A percentile compares a stretch with the other conserved stretches of the same genome.
These are phyloP conservation scores for Machaerirhynchus nigripectus DNA, from an alignment of 2,113 vertebrate species.

Conservation along the genomic window DNA sequence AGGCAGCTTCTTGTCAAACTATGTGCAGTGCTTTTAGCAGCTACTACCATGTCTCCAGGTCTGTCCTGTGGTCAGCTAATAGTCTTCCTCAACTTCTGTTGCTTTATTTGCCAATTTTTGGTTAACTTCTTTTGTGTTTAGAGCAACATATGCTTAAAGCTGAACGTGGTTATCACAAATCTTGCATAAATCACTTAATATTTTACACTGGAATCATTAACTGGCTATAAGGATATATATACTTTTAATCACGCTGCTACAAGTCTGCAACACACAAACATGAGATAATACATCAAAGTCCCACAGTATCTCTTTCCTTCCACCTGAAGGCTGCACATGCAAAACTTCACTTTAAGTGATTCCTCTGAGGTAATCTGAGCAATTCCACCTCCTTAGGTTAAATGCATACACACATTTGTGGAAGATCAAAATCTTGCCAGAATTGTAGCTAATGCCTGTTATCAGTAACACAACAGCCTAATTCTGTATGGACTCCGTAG, in stretches of 20 bases:
- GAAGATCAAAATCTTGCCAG: neutral
- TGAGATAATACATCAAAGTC: neutral
- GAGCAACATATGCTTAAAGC: neutral
- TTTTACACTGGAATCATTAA: neutral
- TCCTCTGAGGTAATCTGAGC: neutral
- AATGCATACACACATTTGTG: neutral
- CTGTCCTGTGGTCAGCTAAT: neutral
- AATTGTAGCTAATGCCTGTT: neutral
- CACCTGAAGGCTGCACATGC: neutral
- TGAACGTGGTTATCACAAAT: neutral
- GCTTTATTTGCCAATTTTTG: neutral
- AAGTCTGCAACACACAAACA: neutral
- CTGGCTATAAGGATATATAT: neutral
- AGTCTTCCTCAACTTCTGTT: neutral
- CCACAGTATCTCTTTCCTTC: neutral
- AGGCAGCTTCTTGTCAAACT: neutral
- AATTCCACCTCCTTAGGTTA: neutral
- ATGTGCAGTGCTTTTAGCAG: neutral
- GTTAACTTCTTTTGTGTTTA: neutral
- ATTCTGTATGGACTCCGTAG: neutral
- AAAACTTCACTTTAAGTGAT: neutral
- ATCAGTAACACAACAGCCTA: neutral
- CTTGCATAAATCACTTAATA: neutral
- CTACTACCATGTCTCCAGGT: neutral
- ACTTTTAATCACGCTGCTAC: neutral